Evolutionary conservation across 2,888 invertebrate species (phyloP), one percentile per base, ranked within the genome.

Genomic region (Ecdyonurus torrentis): DNA sequence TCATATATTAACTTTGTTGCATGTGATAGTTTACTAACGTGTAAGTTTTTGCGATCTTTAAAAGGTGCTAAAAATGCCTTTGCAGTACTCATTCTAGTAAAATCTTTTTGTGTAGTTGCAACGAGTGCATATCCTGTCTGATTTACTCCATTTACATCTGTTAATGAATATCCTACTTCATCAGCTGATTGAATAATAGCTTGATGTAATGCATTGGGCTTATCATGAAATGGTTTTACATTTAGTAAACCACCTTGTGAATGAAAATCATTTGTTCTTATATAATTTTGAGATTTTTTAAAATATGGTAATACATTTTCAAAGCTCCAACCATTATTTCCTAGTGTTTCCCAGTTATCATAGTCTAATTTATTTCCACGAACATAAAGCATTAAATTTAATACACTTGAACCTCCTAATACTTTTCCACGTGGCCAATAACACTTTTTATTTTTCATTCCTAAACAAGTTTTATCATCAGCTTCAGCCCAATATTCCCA

Each of bases 131-230:
- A 89, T 0, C 91, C 92, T 0, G 85, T 84, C 74, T 92, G 92
- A 18, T 74, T 78, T 58, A 78, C 79, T 0, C 91, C 91, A 72
- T 92, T 93, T 0, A 87, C 79, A 71, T 93, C 92, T 1, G 80
- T 70, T 19, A 82, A 77, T 1, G 78, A 76, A 72, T 89, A 89
- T 3, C 72, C 72, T 67, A 71, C 67, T 65, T 72, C 72, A 58
- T 70, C 66, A 7, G 72, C 72, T 1, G 70, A 72, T 64, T 71
- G 68, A 2, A 73, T 69, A 65, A 73, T 73, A 23, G 72, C 69
- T 1, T 70, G 69, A 58, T 70, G 70, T 55, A 73, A 65, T 15
- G 72, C 72, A 1, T 71, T 72, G 61, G 71, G 19, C 20, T 55
- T 64, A 69, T 71, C 72, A 2, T 71, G 70, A 0, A 71, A 69